Conservation (phyloP, 2,113 vertebrate species). For the Hypanus sabinus region DNA sequence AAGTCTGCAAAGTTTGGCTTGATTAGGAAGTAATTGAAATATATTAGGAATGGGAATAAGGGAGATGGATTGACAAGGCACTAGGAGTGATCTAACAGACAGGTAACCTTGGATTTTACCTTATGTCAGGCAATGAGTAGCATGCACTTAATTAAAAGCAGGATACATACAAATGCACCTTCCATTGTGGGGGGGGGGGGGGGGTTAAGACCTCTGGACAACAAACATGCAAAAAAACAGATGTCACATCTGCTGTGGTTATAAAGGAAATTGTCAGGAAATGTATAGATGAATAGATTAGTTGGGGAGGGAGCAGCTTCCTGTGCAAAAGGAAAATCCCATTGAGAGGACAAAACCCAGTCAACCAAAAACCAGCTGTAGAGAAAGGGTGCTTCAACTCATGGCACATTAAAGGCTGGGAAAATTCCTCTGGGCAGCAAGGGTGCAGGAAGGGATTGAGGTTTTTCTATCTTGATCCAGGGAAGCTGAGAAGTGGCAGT, state of each 20-base stretch:
- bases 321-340: no score
- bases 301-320: no score
- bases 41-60: not conserved
- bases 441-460: no score
- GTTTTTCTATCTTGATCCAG: no score
- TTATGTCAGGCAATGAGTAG: not conserved
- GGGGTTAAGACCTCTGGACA: not conserved
- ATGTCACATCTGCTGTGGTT: not conserved
- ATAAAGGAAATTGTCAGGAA: not conserved
- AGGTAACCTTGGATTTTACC: no score
- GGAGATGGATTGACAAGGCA: not conserved
- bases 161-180: not conserved
- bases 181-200: no score
- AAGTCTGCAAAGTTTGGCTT: not conserved
- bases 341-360: no score
- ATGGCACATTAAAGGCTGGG: no score
- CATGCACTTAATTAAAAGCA: not conserved
- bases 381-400: no score
- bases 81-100: not conserved
- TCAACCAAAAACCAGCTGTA: no score
- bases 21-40: not conserved
- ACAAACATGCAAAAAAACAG: not conserved
- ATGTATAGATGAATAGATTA: not conserved
- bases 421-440: no score
- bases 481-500: no score